Conservation (phyloP, 2,888 invertebrate species). For the Leptinotarsa peninsularis region DNA sequence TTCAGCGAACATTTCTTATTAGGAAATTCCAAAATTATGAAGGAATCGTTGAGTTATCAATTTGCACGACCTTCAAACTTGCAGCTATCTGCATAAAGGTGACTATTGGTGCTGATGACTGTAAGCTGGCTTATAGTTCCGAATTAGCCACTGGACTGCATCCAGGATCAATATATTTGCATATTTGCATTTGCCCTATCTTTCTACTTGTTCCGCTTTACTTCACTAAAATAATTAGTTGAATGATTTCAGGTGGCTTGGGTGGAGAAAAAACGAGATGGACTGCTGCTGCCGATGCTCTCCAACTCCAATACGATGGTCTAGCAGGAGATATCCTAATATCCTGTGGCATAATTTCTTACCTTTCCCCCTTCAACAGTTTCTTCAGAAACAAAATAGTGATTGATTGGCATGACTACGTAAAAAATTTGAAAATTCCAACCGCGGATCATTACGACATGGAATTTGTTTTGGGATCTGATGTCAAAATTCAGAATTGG, state of each 20-base stretch:
- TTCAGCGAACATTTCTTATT: too few relatives aligned
- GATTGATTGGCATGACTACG: conserved; percentile 78
- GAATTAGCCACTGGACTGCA: too few relatives aligned
- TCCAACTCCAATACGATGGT: conserved; percentile 82
- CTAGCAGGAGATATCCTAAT: conserved; percentile 91
- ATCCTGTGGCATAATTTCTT: conserved; percentile 89
- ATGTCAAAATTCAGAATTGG: conserved; percentile 90
- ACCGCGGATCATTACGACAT: conserved; percentile 81
- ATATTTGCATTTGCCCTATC: too few relatives aligned
- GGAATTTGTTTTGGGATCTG: conserved; percentile 81
- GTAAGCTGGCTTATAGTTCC: too few relatives aligned
- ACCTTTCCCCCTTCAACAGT: conserved; percentile 87
- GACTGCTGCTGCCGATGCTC: conserved; percentile 80
- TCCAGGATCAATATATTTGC: too few relatives aligned
- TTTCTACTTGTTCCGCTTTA: too few relatives aligned
- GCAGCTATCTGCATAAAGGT: too few relatives aligned
- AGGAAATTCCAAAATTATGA: too few relatives aligned
- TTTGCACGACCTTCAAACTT: too few relatives aligned
- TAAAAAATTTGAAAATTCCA: conserved; percentile 77
- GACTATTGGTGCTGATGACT: too few relatives aligned
- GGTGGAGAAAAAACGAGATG: conserved; percentile 91
- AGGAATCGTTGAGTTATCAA: too few relatives aligned
- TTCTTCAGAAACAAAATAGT: conserved; percentile 73
- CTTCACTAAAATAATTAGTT: too few relatives aligned
- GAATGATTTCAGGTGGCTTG: conserved; percentile 45